Evolutionary conservation across 2,113 vertebrate genomes (phyloP).

Genomic region (Cervus canadensis): DNA sequence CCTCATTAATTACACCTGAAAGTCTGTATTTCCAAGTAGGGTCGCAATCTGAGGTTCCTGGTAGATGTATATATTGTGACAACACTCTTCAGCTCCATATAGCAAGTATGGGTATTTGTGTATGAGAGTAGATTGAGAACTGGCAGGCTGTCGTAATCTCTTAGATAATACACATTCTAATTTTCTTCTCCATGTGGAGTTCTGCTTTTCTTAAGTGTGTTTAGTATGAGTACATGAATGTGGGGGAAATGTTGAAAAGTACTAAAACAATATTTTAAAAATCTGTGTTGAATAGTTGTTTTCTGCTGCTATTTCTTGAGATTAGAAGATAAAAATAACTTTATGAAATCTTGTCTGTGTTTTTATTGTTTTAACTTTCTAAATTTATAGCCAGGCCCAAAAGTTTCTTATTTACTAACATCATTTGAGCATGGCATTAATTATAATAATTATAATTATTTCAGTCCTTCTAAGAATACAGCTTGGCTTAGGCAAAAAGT

Average conservation of each 20-base stretch:
- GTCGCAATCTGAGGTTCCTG: background rate
- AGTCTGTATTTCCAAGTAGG: background rate
- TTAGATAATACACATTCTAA: background rate
- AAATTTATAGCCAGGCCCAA: background rate
- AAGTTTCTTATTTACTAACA: background rate
- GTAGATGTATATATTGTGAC: background rate
- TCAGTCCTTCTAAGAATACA: background rate
- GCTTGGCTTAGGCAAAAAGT: background rate
- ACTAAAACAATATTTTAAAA: background rate
- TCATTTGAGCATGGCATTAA: background rate
- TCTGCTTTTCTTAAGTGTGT: background rate
- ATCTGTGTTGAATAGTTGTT: background rate
- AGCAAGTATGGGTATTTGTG: background rate
- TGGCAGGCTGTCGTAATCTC: background rate
- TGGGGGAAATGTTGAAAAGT: background rate
- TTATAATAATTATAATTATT: background rate
- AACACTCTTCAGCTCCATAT: background rate
- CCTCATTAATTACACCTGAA: background rate
- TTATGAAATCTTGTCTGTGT: background rate
- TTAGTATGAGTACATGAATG: background rate
- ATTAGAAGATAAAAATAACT: background rate
- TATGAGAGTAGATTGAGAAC: background rate
- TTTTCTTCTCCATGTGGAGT: background rate
- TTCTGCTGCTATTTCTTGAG: background rate
- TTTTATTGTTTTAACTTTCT: constrained; percentile 1